These are phyloP conservation scores for Lysandra bellargus DNA, from an alignment of 2,888 invertebrate species.

Conservation along the genomic window DNA sequence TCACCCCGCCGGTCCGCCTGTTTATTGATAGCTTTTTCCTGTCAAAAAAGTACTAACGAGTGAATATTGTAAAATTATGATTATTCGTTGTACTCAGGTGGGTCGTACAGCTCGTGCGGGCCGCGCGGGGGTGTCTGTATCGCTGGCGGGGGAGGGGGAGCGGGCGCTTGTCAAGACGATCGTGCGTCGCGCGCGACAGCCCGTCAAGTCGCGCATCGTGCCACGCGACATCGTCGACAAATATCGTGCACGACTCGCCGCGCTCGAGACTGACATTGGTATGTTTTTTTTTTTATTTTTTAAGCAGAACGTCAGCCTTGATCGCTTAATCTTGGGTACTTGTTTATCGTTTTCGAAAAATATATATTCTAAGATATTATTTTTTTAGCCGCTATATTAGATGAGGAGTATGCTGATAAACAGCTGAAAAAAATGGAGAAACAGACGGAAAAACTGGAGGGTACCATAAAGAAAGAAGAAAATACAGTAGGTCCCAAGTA, in stretches of 20 bases:
- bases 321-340: no score
- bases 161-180: constrained; percentile 94
- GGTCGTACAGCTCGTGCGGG: constrained; percentile 98
- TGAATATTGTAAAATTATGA: neutral
- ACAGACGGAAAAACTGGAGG: constrained; percentile 85
- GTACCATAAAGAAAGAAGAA: constrained; percentile 55
- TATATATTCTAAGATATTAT: neutral
- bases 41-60: no score
- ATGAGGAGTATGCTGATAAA: constrained; percentile 91
- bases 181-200: constrained; percentile 90
- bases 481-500: constrained; percentile 57
- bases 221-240: constrained; percentile 94
- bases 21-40: no score
- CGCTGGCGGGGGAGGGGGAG: constrained; percentile 96
- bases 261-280: constrained; percentile 89
- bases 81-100: constrained; percentile 75
- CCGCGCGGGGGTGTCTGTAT: constrained; percentile 94
- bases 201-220: constrained; percentile 93
- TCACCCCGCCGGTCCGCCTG: no score
- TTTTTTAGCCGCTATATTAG: constrained; percentile 83
- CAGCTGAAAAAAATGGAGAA: constrained; percentile 91
- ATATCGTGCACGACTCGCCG: constrained; percentile 86
- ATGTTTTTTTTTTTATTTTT: constrained; percentile 44
- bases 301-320: neutral
- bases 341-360: neutral